Evolutionary conservation across 1,140 invertebrate species (phyloP), one percentile per base, ranked within the genome.

Genomic region (Bursaphelenchus mucronatus): DNA sequence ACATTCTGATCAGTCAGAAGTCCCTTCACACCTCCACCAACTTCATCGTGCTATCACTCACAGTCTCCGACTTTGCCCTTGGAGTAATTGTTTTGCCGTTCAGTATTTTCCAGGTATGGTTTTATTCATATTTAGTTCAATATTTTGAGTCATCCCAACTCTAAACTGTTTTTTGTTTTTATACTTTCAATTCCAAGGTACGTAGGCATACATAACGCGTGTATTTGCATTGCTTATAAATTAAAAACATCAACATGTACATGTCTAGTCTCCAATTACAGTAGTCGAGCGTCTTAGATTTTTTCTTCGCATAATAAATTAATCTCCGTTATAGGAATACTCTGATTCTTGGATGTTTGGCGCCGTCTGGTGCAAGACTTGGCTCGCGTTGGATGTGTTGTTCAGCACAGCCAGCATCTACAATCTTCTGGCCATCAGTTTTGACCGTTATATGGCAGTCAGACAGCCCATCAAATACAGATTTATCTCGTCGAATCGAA

Each of bases 301-400:
- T n/a, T 17, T 49, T 49, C 19, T 49, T 49, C 30, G 30, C 30
- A 30, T 30, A 30, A 30, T 50, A 50, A 50, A 50, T 50, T 50
- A 63, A 44, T 40, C 5, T 39, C 11, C 21, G 45, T 68, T 76
- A 52, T 50, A 79, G 75, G 79, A 79, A 52, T 79, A 78, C 56
- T 67, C 66, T 8, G 58, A 55, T 19, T 62, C 58, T n/a, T 84
- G 83, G 83, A 57, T 79, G 10, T 83, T 84, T 61, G 82, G 82
- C 8, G 57, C 68, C 7, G 40, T 75, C 4, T 82, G 76, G 73
- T 84, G 83, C 62, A 73, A 70, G 49, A 68, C 82, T 13, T 84
- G 83, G 84, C 75, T 85, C 39, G 81, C 82, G 0, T 71, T 83
- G n/a, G 83, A 85, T 61, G 82, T 84, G 9, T 80, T 79, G 61